Evolutionary conservation across 2,888 invertebrate species (phyloP), one percentile per base, ranked within the genome.

Genomic region (Galeopsomyia nigrocyanea): DNA sequence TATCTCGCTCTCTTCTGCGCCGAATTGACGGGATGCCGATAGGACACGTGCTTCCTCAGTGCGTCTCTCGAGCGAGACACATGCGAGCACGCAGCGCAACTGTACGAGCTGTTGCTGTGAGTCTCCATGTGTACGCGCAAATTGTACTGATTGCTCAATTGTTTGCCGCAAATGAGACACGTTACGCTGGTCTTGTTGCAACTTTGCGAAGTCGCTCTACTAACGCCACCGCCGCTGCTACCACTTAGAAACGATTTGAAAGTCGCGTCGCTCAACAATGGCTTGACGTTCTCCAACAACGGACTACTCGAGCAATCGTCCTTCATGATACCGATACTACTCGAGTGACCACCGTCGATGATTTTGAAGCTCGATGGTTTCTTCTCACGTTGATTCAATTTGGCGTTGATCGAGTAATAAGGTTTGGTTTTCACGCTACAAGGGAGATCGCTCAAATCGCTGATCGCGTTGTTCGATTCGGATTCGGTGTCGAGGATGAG

Each of bases 41-140:
- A 96, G 0, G 95, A 95, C 53, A 96, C 95, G 83, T 96, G 96
- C 85, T 96, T 96, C 76, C 96, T 88, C 66, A 96, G 87, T 39
- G 96, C 96, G 85, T 96, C 96, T 73, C 95, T 89, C 67, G 95
- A 95, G 75, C 95, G 90, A 53, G 95, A 95, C 51, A 96, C 95
- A 85, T 96, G 96, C 0, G 92, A 92, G 87, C 96, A 96, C 0
- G 95, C 94, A 75, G 92, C 91, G 82, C 96, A 96, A 47, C 95
- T 95, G 86, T 96, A 95, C 46, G 95, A 91, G 62, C 94, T 92
- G 77, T 95, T 95, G 82, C 95, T 94, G 86, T 96, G 96, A 21
- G 95, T 95, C 83, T 96, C 96, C 91, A 96, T 92, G 82, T 96
- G 96, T 74, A 96, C 95, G 73, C 95, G 90, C 79, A 96, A 87